Base-by-base conservation (phyloP, 2,797 vertebrate species). In the Mus minutoides region DNA sequence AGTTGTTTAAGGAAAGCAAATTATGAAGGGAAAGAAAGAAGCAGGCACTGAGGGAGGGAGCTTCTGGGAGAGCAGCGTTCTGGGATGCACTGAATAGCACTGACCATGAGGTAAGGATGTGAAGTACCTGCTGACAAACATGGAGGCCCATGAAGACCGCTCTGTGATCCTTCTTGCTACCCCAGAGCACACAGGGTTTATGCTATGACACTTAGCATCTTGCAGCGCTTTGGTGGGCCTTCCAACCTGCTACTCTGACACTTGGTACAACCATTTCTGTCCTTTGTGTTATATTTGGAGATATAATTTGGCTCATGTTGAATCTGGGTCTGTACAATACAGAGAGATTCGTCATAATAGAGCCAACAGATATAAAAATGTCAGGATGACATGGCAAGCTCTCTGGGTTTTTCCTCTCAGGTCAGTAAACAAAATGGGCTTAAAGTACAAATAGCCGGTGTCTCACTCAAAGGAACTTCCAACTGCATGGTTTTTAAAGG, bases 351-450 rank as follows among this genome's bases (percentile, higher is more conserved):
- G 2, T 95, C 87, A 46, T 91, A 75, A 96, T 31, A 29, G 58
- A 91, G 58, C 37, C 75, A 73, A 77, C 52, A 43, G 49, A 69
- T 77, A 12, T 54, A 49, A 79, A 75, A 67, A 54, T 56, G 82
- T 77, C 29, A 64, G 87, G 43, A 29, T 84, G 87, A 83, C 4
- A 52, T 73, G 40, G 12, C 34, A 94, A 90, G 29, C 31, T 78
- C 94, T 88, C 43, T 75, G 29, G 21, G 37, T 34, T 56, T 29
- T 13, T 40, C 29, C 29, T 93, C 58, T 80, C 9, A 26, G 34
- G n/a, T 91, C 40, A 84, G 19, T 93, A 95, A 93, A 89, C 58
- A 94, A 94, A 96, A 93, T 96, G 43, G 56, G 1, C 78, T 95
- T 52, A 69, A 96, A 88, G 2, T 83, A 26, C 3, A 90, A 90